Percentiles rank a stretch among this genome's conserved stretches.
Conservation (phyloP, 2,113 vertebrate species). For the Dromaius novaehollandiae region DNA sequence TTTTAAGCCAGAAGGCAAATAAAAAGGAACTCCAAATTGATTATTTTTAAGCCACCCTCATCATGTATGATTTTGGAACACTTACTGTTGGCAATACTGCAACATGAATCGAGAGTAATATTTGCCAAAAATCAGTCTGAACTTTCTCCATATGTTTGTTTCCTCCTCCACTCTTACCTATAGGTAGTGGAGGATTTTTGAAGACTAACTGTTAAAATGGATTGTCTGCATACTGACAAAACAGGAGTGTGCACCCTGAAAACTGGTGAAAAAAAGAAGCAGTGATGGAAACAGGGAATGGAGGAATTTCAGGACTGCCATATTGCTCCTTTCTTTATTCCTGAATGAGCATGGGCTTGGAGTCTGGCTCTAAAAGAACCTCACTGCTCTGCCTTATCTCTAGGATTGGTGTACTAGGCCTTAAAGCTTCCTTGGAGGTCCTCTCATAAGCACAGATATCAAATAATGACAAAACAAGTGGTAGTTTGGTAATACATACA, state of each 20-base stretch:
- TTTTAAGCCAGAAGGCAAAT: slow-evolving; percentile 57
- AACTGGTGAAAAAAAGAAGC: background rate
- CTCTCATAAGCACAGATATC: background rate
- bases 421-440: background rate
- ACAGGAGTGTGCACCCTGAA: background rate
- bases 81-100: background rate
- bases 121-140: slow-evolving; percentile 34
- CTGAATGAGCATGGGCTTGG: background rate
- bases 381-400: background rate
- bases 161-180: background rate
- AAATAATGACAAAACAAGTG: background rate
- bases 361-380: background rate
- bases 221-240: background rate
- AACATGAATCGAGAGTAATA: background rate
- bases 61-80: slow-evolving; percentile 39
- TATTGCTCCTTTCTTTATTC: background rate
- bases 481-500: background rate
- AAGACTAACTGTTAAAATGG: background rate
- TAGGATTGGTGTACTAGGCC: background rate
- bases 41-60: slow-evolving; percentile 50
- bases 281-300: background rate
- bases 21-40: slow-evolving; percentile 54
- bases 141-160: background rate
- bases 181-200: background rate
- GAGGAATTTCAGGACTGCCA: background rate